phyloP scores from a whole-genome alignment of 2,797 vertebrate species.

The Octomys mimax region DNA sequence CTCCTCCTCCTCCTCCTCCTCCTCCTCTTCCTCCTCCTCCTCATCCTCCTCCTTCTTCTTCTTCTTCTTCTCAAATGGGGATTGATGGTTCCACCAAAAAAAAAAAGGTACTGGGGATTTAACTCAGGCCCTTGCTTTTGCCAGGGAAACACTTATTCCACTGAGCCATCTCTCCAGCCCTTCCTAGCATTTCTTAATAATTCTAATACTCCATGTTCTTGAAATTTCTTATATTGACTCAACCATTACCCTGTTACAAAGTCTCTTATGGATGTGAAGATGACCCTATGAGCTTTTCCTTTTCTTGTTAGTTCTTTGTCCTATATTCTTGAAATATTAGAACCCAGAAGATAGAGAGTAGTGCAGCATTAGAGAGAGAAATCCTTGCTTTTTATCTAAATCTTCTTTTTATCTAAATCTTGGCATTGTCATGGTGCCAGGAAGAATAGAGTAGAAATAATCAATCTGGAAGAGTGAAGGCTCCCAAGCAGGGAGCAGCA shows the following conservation, averaged over 20 bases:
- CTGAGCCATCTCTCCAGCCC: too few relatives aligned
- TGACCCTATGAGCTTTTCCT: neutral
- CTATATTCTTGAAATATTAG: neutral
- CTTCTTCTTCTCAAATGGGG: too few relatives aligned
- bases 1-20: too few relatives aligned
- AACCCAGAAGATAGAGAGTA: neutral
- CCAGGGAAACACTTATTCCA: too few relatives aligned
- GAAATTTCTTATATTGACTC: neutral
- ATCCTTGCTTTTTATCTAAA: neutral
- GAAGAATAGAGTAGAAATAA: neutral
- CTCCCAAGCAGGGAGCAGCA: rapidly evolving
- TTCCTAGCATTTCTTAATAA: neutral
- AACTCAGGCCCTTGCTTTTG: too few relatives aligned
- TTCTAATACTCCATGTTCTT: neutral
- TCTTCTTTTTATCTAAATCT: neutral
- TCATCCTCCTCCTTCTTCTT: too few relatives aligned
- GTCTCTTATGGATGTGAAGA: neutral
- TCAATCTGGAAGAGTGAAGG: neutral
- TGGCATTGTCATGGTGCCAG: neutral
- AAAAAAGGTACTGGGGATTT: too few relatives aligned
- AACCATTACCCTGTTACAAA: neutral
- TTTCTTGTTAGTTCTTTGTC: neutral
- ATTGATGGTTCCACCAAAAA: too few relatives aligned
- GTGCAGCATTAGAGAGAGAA: neutral
- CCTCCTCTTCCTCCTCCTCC: too few relatives aligned